A percentile compares a stretch with the other conserved stretches of the same genome.
phyloP scores from a whole-genome alignment of 2,888 invertebrate species.

The Rhagium mordax region DNA sequence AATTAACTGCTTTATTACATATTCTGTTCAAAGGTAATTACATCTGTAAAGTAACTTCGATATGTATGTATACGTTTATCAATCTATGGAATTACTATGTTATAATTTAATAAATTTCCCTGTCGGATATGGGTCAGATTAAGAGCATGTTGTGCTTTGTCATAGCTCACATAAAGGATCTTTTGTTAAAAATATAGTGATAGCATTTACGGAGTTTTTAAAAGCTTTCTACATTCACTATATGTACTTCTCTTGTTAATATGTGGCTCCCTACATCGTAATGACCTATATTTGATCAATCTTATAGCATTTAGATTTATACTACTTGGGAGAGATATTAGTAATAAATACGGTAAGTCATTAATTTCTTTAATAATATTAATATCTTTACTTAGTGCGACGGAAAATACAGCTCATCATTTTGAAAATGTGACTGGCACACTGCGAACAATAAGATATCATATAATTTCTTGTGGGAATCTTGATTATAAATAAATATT shows the following conservation, averaged over 20 bases:
- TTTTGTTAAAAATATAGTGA: slow-evolving; percentile 16
- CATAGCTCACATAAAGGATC: background rate
- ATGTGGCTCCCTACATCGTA: background rate
- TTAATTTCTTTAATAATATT: background rate
- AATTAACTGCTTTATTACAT: no score
- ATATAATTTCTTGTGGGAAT: no score
- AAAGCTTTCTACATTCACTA: slow-evolving; percentile 3
- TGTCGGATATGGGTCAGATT: background rate
- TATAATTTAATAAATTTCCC: background rate
- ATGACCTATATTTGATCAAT: background rate
- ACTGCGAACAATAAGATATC: no score
- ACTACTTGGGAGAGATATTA: background rate
- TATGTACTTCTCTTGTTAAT: background rate
- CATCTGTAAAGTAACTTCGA: no score
- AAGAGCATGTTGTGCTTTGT: slow-evolving; percentile 4
- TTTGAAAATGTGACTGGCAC: no score
- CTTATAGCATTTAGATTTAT: background rate
- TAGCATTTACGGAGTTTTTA: slow-evolving; percentile 6
- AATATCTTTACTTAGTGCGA: no score
- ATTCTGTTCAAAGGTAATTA: no score
- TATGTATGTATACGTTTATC: background rate
- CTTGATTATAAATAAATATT: no score
- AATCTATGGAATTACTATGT: background rate
- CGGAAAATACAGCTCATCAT: no score
- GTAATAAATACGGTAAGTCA: background rate